phyloP scores from a whole-genome alignment of 2,888 invertebrate species.

The Leucozona laternaria region DNA sequence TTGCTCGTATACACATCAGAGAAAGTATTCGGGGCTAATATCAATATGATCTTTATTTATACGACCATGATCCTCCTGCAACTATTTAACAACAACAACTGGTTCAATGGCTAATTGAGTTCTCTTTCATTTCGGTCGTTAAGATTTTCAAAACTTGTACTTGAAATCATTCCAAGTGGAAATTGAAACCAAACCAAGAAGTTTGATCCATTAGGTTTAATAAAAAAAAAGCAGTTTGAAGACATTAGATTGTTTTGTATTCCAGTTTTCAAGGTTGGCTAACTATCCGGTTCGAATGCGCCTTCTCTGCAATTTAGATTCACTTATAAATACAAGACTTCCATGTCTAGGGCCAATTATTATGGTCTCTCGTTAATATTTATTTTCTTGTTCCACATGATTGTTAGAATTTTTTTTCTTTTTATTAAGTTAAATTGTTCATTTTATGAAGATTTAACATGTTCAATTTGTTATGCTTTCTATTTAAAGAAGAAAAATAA shows the following conservation, averaged over 20 bases:
- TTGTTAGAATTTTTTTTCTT: constrained; percentile 3
- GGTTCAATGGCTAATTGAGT: constrained; percentile 18
- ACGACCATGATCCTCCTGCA: no score
- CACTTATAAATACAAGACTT: not conserved
- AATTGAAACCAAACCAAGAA: constrained; percentile 32
- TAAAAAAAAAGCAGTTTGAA: not conserved
- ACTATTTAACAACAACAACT: no score
- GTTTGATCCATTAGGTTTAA: not conserved
- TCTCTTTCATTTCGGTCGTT: constrained; percentile 51
- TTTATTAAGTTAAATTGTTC: not conserved
- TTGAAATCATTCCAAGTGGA: constrained; percentile 2
- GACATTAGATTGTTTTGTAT: not conserved
- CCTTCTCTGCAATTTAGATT: constrained; percentile 2
- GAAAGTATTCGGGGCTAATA: no score
- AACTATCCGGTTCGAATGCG: constrained; percentile 14
- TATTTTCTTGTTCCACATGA: not conserved
- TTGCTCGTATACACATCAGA: no score
- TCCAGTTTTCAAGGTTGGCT: constrained; percentile 38
- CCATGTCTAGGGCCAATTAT: not conserved
- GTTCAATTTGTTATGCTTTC: constrained; percentile 14
- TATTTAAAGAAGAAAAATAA: not conserved
- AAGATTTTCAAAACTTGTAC: not conserved
- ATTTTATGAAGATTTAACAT: not conserved
- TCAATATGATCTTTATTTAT: no score
- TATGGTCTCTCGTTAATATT: not conserved